Evolutionary conservation across 1,140 invertebrate species (phyloP).

Genomic region (Myzus persicae): DNA sequence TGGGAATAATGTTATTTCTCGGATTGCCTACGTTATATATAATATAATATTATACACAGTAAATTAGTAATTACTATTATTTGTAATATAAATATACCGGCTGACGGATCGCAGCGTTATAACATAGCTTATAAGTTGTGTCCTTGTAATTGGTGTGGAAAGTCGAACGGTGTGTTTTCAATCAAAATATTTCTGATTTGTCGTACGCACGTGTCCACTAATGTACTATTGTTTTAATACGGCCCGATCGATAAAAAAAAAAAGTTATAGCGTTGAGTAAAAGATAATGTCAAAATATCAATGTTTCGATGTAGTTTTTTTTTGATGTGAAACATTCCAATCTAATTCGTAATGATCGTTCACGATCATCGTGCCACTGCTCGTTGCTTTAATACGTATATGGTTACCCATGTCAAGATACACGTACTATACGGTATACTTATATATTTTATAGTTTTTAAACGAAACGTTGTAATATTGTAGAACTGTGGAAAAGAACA

Average conservation of each 20-base stretch:
- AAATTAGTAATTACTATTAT: constrained; percentile 5
- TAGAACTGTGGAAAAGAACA: neutral
- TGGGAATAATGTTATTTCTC: neutral
- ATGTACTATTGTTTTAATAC: neutral
- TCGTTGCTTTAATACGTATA: neutral
- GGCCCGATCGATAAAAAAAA: neutral
- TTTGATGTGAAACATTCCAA: neutral
- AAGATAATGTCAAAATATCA: constrained; percentile 7
- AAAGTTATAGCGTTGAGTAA: neutral
- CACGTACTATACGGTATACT: neutral
- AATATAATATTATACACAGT: neutral
- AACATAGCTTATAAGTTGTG: neutral
- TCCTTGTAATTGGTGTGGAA: neutral
- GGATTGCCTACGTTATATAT: neutral
- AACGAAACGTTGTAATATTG: neutral
- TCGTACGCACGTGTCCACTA: neutral
- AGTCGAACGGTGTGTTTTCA: neutral
- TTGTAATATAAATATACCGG: neutral
- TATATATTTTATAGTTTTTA: constrained; percentile 7
- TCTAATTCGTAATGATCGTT: neutral
- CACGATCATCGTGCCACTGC: neutral
- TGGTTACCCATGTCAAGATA: neutral
- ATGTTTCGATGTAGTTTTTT: neutral
- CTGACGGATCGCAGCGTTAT: neutral
- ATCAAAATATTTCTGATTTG: neutral